Conservation (phyloP, 2,888 invertebrate species). For the Lapara coniferarum region DNA sequence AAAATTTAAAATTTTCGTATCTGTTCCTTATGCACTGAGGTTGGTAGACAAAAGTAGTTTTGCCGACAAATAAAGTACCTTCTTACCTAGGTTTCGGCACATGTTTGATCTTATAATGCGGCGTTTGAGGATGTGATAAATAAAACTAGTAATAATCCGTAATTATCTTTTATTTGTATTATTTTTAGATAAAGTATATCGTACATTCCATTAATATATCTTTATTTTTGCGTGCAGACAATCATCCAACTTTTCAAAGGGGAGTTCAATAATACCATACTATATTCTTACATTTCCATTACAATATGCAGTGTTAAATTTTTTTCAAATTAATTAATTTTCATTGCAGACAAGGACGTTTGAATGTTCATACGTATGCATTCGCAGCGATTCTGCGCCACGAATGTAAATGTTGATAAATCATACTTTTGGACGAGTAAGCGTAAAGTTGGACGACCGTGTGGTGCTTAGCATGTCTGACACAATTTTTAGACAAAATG, state of each 20-base stretch:
- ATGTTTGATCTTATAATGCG: neutral
- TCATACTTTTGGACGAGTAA: neutral
- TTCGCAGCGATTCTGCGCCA: neutral
- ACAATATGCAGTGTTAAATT: no score
- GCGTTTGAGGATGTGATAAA: neutral
- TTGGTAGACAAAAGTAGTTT: no score
- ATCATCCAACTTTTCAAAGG: neutral
- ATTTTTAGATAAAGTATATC: conserved; percentile 60
- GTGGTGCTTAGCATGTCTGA: conserved; percentile 13
- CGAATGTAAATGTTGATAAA: neutral
- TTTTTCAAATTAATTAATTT: no score
- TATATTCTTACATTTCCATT: no score
- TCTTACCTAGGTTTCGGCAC: no score
- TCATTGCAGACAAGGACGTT: no score
- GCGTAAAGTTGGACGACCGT: conserved; percentile 14
- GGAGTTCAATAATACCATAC: neutral
- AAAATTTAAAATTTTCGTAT: no score
- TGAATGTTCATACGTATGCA: no score
- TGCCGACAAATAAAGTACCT: no score
- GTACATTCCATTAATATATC: conserved; percentile 56
- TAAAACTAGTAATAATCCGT: conserved; percentile 42
- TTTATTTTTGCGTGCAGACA: conserved; percentile 3
- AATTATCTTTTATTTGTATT: conserved; percentile 67
- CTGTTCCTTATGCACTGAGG: no score
- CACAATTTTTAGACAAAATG: conserved; percentile 33